Percentiles rank a stretch among this genome's conserved stretches.
Conservation (phyloP, 2,113 vertebrate species). For the Cheirogaleus medius region DNA sequence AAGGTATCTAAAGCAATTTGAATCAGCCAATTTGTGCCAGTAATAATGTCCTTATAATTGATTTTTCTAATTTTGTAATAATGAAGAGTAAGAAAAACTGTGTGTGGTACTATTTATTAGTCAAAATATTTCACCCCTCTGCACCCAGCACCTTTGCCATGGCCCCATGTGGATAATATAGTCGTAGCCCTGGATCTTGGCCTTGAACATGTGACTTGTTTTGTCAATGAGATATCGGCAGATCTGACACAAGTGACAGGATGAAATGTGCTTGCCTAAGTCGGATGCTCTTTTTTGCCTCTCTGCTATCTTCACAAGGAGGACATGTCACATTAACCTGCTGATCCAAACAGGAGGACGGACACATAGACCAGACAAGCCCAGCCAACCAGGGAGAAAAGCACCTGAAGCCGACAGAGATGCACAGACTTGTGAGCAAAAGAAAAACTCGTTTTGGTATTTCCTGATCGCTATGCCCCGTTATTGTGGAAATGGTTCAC, state of each 20-base stretch:
- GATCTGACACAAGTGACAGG: not conserved
- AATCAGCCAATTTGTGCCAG: not conserved
- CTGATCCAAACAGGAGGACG: not conserved
- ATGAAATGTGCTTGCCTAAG: rapidly evolving
- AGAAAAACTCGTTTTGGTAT: not conserved
- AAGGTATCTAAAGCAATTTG: not conserved
- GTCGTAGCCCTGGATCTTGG: not conserved
- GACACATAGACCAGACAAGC: not conserved
- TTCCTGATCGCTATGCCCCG: not conserved
- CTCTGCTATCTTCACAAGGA: not conserved
- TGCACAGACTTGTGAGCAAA: not conserved
- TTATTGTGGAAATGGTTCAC: not conserved
- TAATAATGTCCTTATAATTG: not conserved
- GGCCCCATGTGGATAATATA: not conserved
- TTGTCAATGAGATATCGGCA: not conserved
- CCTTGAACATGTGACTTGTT: not conserved
- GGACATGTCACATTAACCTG: not conserved
- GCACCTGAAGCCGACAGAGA: not conserved
- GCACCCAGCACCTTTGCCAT: not conserved
- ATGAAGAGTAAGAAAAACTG: not conserved
- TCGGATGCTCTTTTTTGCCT: not conserved
- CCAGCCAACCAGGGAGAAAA: not conserved
- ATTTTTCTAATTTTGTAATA: not conserved
- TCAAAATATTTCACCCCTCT: not conserved
- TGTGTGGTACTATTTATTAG: not conserved